These are phyloP conservation scores for Perca flavescens DNA, from an alignment of 2,113 vertebrate species.

Conservation along the genomic window DNA sequence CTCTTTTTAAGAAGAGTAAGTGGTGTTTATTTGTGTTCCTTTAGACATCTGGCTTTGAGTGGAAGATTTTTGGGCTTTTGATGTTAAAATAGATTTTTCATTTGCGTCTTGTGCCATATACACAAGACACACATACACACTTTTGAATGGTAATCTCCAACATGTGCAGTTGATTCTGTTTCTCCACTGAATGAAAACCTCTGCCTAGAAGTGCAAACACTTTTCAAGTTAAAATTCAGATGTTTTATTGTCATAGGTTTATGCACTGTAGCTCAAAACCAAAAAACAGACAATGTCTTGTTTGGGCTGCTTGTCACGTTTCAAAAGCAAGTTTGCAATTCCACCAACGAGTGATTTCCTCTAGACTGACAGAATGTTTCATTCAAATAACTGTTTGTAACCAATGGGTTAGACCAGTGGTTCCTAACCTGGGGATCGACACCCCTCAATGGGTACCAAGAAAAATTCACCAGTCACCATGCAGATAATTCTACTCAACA, in stretches of 20 bases:
- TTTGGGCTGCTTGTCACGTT: no score
- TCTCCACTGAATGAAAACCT: background rate
- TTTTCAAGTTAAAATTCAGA: background rate
- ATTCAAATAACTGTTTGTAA: background rate
- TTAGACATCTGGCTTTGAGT: constrained; percentile 6
- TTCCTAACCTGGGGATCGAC: no score
- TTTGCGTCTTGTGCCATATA: background rate
- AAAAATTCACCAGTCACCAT: background rate
- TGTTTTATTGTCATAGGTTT: background rate
- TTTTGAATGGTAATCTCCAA: background rate
- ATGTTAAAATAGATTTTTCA: background rate
- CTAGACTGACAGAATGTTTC: background rate
- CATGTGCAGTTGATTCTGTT: background rate
- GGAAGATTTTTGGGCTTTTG: constrained; percentile 15
- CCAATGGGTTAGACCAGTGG: no score
- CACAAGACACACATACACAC: no score
- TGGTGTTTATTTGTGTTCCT: constrained; percentile 1
- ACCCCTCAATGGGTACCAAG: background rate
- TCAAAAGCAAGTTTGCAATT: no score
- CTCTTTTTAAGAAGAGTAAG: background rate
- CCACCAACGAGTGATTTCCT: background rate
- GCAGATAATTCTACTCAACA: background rate
- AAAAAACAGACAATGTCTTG: background rate
- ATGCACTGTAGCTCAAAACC: background rate
- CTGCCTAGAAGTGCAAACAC: background rate